Evolutionary conservation across 2,113 vertebrate genomes (phyloP), one percentile per base, ranked within the genome.

Genomic region (Microcebus tavaratra): DNA sequence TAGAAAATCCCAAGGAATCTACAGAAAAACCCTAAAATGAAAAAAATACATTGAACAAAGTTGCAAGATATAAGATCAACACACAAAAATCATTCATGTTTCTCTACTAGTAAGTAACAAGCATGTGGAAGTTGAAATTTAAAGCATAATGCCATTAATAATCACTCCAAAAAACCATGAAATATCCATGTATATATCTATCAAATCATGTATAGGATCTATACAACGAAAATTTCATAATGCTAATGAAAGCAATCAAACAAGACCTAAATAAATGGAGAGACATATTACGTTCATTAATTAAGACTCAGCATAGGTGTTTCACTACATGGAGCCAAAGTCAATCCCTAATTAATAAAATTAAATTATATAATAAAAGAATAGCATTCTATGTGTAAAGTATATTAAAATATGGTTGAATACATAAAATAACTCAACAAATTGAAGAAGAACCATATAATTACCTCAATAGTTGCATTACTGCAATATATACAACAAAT

Each of bases 91-190:
- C 36, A 75, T 27, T 88, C 10, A 36, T 70, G 85, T 92, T 63
- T 94, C n/a, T 67, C 57, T 25, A 75, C 29, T 53, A 72, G 34
- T 48, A 67, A 72, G 34, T 48, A 67, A 72, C n/a, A 83, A 84
- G 2, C 20, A 39, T 0, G 34, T 36, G 18, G 20, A 70, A 86
- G 45, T 65, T 63, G 15, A 89, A 85, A 68, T 72, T 91, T 29
- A 97, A 92, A 92, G 81, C 11, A 88, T 39, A 93, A 83, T 34
- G 8, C 21, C 21, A 79, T 65, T 94, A 80, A 88, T 13, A 93
- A 63, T 88, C 23, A 88, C 55, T 72, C 75, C n/a, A 63, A 59
- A 57, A 83, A 84, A 3, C 45, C 34, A 59, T 68, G 36, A 89
- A 85, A 59, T 65, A 53, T 39, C 65, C 88, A 89, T 63, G 42